These are phyloP conservation scores for Sussaba pulchella DNA, from an alignment of 2,888 invertebrate species.

Conservation along the genomic window DNA sequence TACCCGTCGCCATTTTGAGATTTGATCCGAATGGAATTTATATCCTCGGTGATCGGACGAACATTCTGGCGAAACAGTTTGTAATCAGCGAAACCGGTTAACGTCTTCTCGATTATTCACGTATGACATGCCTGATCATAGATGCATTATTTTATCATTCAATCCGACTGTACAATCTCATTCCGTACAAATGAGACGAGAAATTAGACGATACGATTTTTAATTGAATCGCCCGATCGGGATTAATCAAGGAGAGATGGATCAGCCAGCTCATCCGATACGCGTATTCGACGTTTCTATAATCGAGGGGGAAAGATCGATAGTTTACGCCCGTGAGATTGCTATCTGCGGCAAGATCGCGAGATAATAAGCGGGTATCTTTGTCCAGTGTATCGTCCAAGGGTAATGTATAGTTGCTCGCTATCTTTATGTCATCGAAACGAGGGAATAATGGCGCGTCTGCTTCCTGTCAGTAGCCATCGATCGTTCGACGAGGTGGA, in stretches of 20 bases:
- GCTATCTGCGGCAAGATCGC: conserved; percentile 57
- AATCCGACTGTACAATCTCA: conserved; percentile 35
- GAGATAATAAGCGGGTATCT: conserved; percentile 67
- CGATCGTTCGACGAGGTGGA: conserved; percentile 25
- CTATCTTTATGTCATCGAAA: conserved; percentile 71
- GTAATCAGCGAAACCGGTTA: conserved; percentile 13
- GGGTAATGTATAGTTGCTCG: conserved; percentile 68
- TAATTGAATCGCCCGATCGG: conserved; percentile 49
- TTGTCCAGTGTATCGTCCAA: conserved; percentile 57
- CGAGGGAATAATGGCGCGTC: conserved; percentile 65
- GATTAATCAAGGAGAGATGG: conserved; percentile 47
- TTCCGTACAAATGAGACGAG: conserved; percentile 20
- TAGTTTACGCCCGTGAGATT: conserved; percentile 37
- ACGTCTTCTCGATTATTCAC: conserved; percentile 22
- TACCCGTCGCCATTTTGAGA: conserved; percentile 52
- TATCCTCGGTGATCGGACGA: conserved; percentile 46
- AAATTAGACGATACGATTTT: conserved; percentile 50
- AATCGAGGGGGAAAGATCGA: conserved; percentile 50
- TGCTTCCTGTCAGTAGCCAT: conserved; percentile 69
- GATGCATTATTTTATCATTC: conserved; percentile 21
- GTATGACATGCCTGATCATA: conserved; percentile 3
- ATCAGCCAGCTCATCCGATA: conserved; percentile 36
- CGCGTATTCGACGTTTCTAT: conserved; percentile 55
- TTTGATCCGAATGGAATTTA: conserved; percentile 44
- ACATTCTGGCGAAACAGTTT: conserved; percentile 7